These are phyloP conservation scores for Odocoileus hemionus DNA, from an alignment of 2,113 vertebrate genomes.

Conservation along the genomic window DNA sequence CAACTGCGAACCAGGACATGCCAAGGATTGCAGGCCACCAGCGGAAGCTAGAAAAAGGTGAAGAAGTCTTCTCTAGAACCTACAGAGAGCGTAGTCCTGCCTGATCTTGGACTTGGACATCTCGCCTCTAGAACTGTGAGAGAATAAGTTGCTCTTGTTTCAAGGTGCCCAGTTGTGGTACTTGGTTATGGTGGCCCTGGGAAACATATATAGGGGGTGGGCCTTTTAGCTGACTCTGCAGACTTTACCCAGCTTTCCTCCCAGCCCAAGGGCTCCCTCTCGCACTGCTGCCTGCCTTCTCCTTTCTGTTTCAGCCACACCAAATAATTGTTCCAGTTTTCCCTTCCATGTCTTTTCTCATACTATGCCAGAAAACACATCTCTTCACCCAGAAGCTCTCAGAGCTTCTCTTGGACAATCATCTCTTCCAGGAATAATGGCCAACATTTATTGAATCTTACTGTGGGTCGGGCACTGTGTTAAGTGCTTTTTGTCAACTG, in stretches of 20 bases:
- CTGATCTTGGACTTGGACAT: not conserved
- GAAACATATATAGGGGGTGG: accelerated
- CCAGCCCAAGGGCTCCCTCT: too few species aligned
- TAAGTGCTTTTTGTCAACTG: not conserved
- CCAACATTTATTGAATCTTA: not conserved
- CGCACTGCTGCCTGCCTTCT: not conserved
- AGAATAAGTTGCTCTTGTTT: not conserved
- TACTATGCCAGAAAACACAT: not conserved
- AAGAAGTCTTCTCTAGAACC: not conserved
- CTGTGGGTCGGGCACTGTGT: not conserved
- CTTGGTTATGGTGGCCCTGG: not conserved
- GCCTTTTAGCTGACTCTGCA: too few species aligned
- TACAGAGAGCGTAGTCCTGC: not conserved
- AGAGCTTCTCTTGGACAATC: not conserved
- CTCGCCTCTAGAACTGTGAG: not conserved
- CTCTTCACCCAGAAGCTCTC: not conserved
- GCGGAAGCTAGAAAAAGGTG: not conserved
- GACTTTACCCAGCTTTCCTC: not conserved
- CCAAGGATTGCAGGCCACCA: not conserved
- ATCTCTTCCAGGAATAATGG: not conserved
- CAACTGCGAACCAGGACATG: not conserved
- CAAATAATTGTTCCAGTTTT: not conserved
- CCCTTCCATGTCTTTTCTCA: not conserved
- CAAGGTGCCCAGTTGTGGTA: not conserved
- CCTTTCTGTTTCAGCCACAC: too few species aligned